Evolutionary conservation across 2,113 vertebrate species (phyloP), one percentile per base, ranked within the genome.

Genomic region (Passer montanus): DNA sequence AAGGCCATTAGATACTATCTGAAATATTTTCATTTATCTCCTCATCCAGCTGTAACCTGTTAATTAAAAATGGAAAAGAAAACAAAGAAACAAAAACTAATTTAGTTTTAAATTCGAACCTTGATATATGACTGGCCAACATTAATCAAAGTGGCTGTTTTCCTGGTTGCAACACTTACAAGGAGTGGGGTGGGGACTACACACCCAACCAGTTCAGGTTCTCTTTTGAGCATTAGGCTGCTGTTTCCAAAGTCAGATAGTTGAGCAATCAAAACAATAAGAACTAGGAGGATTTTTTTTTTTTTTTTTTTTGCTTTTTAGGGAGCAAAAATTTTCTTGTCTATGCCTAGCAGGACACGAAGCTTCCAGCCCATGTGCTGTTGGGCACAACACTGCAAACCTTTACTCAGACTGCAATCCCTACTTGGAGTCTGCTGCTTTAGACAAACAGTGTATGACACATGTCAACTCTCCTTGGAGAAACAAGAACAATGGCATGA

Each of bases 71-170:
- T 8, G 3, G 11, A 43, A 56, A 56, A 46, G 5, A 26, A 62
- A 63, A 14, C 3, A 43, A 60, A 27, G 2, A 44, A 24, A 26
- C 8, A 39, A 30, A 37, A n/a, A 2, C 2, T 22, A 19, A 80
- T 20, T 46, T 41, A 55, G 30, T 68, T 92, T 95, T 31, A 85
- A 86, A 80, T 92, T 46, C 56, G 24, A 90, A 89, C 87, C 23
- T 93, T 41, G 83, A 43, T 46, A 37, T 39, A 66, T 53, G 49
- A 53, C 35, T 91, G 69, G 27, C 13, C 31, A 77, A 62, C 13
- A 49, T 58, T 96, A 94, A 93, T 88, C 35, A 52, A 78, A 80
- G 16, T 64, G 28, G n/a, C n/a, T 66, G 6, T 94, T 86, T 87
- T 70, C 62, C 21, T 64, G 33, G 7, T 37, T 76, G 14, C 26